Conservation (phyloP, 2,797 vertebrate species). For the Typhlichthys subterraneus region DNA sequence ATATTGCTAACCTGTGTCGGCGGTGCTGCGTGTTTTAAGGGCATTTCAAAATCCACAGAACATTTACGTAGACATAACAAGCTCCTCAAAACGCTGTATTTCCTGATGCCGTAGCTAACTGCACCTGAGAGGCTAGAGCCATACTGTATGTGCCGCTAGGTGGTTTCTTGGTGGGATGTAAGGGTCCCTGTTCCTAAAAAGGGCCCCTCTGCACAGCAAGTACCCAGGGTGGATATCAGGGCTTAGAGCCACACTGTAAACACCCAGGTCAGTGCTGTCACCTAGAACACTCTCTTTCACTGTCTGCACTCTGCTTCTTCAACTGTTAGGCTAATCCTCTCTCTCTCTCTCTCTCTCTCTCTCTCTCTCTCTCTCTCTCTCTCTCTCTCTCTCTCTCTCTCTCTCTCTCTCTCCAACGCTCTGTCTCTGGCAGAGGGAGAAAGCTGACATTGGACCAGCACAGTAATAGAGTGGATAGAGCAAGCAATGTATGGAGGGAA, state of each 20-base stretch:
- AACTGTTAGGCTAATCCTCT: slow-evolving; percentile 58
- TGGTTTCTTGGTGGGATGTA: slow-evolving; percentile 1
- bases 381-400: too few species aligned
- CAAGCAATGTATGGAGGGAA: slow-evolving; percentile 60
- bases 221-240: slow-evolving; percentile 53
- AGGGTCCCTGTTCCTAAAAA: slow-evolving; percentile 35
- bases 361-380: too few species aligned
- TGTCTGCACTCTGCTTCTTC: slow-evolving; percentile 46
- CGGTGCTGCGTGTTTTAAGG: slow-evolving; percentile 54
- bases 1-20: slow-evolving; percentile 64
- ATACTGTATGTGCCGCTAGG: slow-evolving; percentile 12
- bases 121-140: slow-evolving; percentile 30
- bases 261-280: slow-evolving; percentile 70
- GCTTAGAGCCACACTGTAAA: slow-evolving; percentile 59
- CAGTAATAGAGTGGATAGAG: slow-evolving; percentile 56
- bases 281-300: slow-evolving; percentile 53
- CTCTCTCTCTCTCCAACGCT: too few species aligned
- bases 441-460: slow-evolving; percentile 22
- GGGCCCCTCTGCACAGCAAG: slow-evolving; percentile 40
- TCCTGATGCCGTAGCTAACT: slow-evolving; percentile 9
- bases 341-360: slow-evolving; percentile 12
- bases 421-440: slow-evolving; percentile 1
- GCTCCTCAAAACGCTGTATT: not conserved
- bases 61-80: too few species aligned
- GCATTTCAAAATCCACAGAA: slow-evolving; percentile 36